Evolutionary conservation across 2,888 invertebrate genomes (phyloP), one percentile per base, ranked within the genome.

Genomic region (Philereme vetulata): DNA sequence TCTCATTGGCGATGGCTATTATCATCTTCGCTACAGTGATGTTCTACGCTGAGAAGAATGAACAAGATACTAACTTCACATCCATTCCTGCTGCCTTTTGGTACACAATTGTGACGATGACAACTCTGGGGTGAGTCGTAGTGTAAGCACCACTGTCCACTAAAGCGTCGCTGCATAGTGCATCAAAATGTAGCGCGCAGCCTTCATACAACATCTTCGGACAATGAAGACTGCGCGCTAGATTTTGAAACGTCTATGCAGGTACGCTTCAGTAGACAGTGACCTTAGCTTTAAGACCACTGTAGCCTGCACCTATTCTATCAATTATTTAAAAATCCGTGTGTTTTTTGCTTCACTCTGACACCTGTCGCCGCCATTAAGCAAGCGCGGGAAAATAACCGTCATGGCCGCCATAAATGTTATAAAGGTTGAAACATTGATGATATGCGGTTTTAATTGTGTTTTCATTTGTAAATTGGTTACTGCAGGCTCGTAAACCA

Each of bases 21-120:
- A 99, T 99, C 81, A 99, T 99, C 82, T 99, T 99, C 90, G 99
- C 99, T 67, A 99, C 99, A 44, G 98, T 99, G 76, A 99, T 99
- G 99, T 99, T 98, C 94, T 99, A 99, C 93, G 99, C 99, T 53
- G 99, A 99, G 94, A 99, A 99, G 93, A 99, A 99, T 87, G 99
- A 98, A 71, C 96, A 96, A 78, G 96, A 96, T 77, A 99, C 99
- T 57, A 97, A 97, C 89, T 99, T 99, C 94, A 99, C 98, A 67
- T 99, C 98, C 86, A 99, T 99, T 93, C 99, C 99, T 62, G 98
- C 99, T 57, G 99, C 99, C 73, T 99, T 99, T 92, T 99, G 99
- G 99, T 99, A 99, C 94, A 99, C 99, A 83, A 99, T 99, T 83
- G 99, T 99, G 83, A 99, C 99, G 73, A 99, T 99, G 98, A 99